These are phyloP conservation scores for Marcusenius ussheri DNA, from an alignment of 2,113 vertebrate genomes.

Conservation along the genomic window DNA sequence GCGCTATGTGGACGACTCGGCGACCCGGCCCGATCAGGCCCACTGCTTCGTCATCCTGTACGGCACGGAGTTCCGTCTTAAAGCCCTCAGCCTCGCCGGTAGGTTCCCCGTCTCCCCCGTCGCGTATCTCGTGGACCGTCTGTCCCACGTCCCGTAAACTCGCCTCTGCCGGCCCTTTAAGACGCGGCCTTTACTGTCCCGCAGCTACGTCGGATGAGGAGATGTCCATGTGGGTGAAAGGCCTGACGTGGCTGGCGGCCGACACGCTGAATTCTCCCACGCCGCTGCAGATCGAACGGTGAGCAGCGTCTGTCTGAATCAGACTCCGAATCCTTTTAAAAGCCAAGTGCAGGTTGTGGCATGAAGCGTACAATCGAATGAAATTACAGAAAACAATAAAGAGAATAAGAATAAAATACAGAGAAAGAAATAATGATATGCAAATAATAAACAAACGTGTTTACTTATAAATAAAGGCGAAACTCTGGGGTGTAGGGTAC, in stretches of 20 bases:
- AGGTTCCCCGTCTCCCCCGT: neutral
- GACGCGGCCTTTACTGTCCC: neutral
- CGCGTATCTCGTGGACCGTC: neutral
- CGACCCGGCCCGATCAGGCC: slow-evolving; percentile 70
- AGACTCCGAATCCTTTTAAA: neutral
- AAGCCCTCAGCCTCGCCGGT: slow-evolving; percentile 94
- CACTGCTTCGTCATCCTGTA: slow-evolving; percentile 95
- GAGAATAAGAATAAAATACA: neutral
- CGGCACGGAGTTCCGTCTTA: slow-evolving; percentile 88
- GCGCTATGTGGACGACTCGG: slow-evolving; percentile 86
- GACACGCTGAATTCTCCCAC: slow-evolving; percentile 86
- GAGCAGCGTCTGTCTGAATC: slow-evolving; percentile 14
- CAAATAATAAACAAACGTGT: neutral
- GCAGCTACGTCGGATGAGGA: slow-evolving; percentile 92
- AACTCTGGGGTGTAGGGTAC: neutral
- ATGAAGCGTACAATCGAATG: neutral
- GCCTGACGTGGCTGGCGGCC: slow-evolving; percentile 82
- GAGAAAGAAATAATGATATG: neutral
- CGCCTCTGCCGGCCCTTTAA: neutral
- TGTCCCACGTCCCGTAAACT: neutral
- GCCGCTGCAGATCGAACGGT: slow-evolving; percentile 94
- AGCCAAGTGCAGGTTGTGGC: neutral
- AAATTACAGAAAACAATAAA: neutral
- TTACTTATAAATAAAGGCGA: neutral
- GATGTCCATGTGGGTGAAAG: slow-evolving; percentile 96